Evolutionary conservation across 2,113 vertebrate species (phyloP).

Genomic region (Psilopsiagon aymara): DNA sequence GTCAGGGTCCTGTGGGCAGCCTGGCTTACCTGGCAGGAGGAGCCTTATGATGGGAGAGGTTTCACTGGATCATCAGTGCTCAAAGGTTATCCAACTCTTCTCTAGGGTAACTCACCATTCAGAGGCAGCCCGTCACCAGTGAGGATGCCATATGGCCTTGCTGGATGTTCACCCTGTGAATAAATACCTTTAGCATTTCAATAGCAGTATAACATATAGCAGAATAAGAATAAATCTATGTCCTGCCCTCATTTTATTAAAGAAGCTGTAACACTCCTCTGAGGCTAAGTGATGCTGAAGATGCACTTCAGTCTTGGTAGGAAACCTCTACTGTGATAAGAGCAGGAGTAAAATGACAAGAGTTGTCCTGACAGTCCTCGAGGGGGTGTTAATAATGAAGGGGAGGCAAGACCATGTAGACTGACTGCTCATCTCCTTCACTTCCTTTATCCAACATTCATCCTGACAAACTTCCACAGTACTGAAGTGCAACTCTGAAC

Average conservation of each 20-base stretch:
- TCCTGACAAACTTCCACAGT: background rate
- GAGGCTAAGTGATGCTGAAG: background rate
- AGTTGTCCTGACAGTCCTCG: background rate
- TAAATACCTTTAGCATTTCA: background rate
- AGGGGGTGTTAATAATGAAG: background rate
- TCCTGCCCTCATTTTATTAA: background rate
- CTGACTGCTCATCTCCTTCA: background rate
- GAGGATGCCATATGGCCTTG: background rate
- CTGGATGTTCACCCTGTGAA: background rate
- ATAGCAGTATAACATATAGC: background rate
- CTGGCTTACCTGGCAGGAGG: background rate
- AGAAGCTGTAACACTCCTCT: background rate
- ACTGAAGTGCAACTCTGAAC: background rate
- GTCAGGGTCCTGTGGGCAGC: accelerated
- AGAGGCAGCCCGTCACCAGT: background rate
- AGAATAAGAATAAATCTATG: background rate
- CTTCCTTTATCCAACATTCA: background rate
- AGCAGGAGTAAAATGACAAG: background rate
- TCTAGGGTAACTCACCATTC: background rate
- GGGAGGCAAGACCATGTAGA: background rate
- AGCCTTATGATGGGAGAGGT: background rate
- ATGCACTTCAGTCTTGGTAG: background rate
- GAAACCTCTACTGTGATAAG: background rate
- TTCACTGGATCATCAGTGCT: background rate
- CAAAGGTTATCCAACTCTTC: background rate